Percentiles rank a stretch among this genome's conserved stretches.
Conservation (phyloP, 2,888 invertebrate species). For the Dermolepida albohirtum region DNA sequence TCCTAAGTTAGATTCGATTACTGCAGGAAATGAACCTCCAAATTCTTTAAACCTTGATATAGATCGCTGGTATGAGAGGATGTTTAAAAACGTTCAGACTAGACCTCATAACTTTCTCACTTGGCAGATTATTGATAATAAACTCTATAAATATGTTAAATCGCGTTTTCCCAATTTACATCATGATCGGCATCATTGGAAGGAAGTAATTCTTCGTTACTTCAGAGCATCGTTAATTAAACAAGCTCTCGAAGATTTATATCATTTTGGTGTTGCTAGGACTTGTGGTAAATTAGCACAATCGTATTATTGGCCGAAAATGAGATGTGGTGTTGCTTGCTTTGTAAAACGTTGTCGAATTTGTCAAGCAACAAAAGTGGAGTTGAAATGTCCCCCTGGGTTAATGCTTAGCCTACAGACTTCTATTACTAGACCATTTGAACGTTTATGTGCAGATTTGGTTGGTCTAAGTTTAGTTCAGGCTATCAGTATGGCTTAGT, state of each 20-base stretch:
- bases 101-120: too few relatives aligned
- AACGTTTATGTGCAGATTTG: conserved; percentile 45
- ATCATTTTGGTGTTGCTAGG: conserved; percentile 52
- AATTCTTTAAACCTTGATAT: too few relatives aligned
- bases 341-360: conserved; percentile 35
- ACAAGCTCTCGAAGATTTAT: conserved; percentile 36
- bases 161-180: too few relatives aligned
- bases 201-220: too few relatives aligned
- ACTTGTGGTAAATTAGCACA: conserved; percentile 45
- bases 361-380: too few relatives aligned
- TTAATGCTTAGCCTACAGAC: neutral
- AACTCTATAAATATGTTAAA: too few relatives aligned
- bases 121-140: too few relatives aligned
- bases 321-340: conserved; percentile 39
- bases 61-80: too few relatives aligned
- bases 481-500: conserved; percentile 46
- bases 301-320: conserved; percentile 53
- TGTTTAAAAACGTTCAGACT: too few relatives aligned
- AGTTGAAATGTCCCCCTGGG: conserved; percentile 39
- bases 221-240: conserved; percentile 39
- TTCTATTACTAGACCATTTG: conserved; percentile 40
- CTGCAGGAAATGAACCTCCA: neutral
- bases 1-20: conserved; percentile 1
- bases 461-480: conserved; percentile 44
- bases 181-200: neutral